Evolutionary conservation across 2,113 vertebrate species (phyloP), one percentile per base, ranked within the genome.

Genomic region (Crotalus helleri): DNA sequence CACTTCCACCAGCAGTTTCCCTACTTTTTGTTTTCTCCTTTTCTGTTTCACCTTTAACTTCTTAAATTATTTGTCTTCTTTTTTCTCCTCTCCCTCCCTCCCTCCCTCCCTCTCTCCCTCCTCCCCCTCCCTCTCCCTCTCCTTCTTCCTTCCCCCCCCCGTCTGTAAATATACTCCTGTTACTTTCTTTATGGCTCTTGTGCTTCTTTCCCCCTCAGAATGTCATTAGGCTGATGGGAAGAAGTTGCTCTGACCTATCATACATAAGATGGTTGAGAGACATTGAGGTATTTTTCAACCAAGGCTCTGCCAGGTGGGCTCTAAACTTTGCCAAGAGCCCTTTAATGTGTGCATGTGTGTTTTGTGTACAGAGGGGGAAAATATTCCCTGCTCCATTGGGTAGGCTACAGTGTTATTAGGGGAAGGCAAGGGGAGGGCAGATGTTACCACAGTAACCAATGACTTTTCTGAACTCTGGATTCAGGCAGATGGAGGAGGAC

Each of bases 361-460:
- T 90, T 86, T 61, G 44, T 59, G 74, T 85, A 29, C 53, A 53
- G 51, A n/a, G n/a, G 10, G 5, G 64, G 46, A 23, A 24, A 89
- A 87, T 85, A 93, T 95, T 94, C 92, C 94, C 89, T 93, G 94
- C 87, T 93, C 95, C 9, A 57, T 92, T 74, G 92, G 93, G 93
- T 69, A 92, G n/a, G 53, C 53, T 39, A 17, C 74, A 93, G 57
- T 86, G 64, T 81, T 61, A 93, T 44, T 90, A 21, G 29, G 3
- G 94, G 89, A 9, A 49, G 95, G 94, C 92, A 91, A 9, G 90
- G 95, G 92, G 11, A 54, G 95, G 94, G 93, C 93, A 9, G 92
- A 91, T 95, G 96, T 97, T 97, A 95, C 96, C 97, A 97, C 95
- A 97, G 97, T 96, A 97, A 97, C 97, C 93, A 74, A 94, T 96